phyloP scores from a whole-genome alignment of 2,797 vertebrate genomes.

The Intellagama lesueurii region DNA sequence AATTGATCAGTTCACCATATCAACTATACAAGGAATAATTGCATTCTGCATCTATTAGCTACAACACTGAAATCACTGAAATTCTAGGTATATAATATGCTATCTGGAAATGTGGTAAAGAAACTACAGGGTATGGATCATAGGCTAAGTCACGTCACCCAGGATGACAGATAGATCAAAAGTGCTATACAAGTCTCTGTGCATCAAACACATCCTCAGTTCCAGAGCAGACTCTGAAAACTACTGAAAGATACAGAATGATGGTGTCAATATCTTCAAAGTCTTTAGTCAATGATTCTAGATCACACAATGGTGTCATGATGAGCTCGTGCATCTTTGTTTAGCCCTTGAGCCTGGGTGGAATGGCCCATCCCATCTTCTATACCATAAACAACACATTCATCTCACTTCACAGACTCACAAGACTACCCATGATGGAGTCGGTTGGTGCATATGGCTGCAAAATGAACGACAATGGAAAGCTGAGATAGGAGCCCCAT shows the following conservation, averaged over 20 bases:
- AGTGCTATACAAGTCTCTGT: neutral
- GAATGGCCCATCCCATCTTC: neutral
- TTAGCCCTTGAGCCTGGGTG: neutral
- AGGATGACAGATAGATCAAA: neutral
- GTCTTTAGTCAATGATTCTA: neutral
- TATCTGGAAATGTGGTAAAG: neutral
- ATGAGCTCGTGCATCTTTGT: neutral
- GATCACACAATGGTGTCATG: neutral
- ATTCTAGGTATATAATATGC: too few species aligned
- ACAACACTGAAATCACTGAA: too few species aligned
- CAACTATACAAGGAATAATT: too few species aligned
- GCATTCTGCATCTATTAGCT: too few species aligned
- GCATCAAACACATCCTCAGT: neutral
- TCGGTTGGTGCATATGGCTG: neutral
- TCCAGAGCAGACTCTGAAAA: neutral
- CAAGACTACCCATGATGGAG: neutral
- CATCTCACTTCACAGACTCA: neutral
- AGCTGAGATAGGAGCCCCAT: neutral
- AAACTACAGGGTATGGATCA: neutral
- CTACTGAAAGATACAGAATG: neutral
- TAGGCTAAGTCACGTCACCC: neutral
- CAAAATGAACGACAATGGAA: neutral
- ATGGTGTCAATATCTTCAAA: neutral
- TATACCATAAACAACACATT: neutral
- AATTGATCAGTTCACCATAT: too few species aligned